phyloP scores from a whole-genome alignment of 2,797 vertebrate genomes.

The Acrocephalus scirpaceus region DNA sequence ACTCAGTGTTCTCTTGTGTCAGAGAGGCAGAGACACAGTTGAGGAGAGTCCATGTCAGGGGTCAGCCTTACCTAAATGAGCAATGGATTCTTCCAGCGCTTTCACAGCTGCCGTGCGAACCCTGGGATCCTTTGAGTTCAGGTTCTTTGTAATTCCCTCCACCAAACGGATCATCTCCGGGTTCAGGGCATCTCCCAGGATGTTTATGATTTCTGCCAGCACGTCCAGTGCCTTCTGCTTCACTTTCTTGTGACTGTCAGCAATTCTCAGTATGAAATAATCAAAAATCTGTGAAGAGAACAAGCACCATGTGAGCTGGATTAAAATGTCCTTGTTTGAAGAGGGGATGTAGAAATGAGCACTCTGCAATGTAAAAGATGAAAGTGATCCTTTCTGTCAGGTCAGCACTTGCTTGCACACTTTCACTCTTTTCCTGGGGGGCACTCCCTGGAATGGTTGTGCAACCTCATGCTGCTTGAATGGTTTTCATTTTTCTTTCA shows the following conservation, averaged over 20 bases:
- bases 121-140: neutral
- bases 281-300: slow-evolving; percentile 74
- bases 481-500: neutral
- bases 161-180: neutral
- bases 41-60: neutral
- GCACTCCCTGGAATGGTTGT: neutral
- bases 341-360: neutral
- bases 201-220: neutral
- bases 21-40: neutral
- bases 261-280: slow-evolving; percentile 69
- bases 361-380: neutral
- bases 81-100: neutral
- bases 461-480: neutral
- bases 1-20: neutral
- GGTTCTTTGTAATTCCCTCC: neutral
- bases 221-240: slow-evolving; percentile 68
- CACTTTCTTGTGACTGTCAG: slow-evolving; percentile 77
- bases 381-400: neutral
- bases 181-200: neutral
- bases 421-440: neutral
- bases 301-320: neutral
- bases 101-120: neutral
- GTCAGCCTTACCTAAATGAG: neutral
- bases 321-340: neutral
- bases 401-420: neutral